Percentiles rank a stretch among this genome's conserved stretches.
Conservation (phyloP, 2,888 invertebrate species). For the Cheilosia variabilis region DNA sequence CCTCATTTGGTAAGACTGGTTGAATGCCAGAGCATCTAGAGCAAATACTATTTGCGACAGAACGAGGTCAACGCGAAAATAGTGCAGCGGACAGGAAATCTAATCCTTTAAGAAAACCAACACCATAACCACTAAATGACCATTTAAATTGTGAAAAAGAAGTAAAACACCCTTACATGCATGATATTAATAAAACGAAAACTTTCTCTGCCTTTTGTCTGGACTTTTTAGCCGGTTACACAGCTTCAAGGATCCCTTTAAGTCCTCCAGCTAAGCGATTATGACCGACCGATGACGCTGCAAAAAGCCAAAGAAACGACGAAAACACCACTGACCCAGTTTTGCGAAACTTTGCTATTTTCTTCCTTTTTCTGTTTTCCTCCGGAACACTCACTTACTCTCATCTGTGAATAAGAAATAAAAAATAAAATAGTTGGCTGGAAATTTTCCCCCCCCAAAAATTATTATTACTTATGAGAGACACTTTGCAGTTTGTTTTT, state of each 20-base stretch:
- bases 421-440: slow-evolving; percentile 10
- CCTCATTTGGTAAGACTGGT: too few species aligned
- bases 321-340: slow-evolving; percentile 47
- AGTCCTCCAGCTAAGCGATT: slow-evolving; percentile 14
- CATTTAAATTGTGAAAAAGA: too few species aligned
- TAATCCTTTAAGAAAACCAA: too few species aligned
- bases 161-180: too few species aligned
- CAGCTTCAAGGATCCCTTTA: slow-evolving; percentile 4
- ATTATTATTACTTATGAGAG: slow-evolving; percentile 36
- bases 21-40: too few species aligned
- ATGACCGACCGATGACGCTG: slow-evolving; percentile 14
- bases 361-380: background rate
- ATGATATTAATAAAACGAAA: background rate
- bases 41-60: too few species aligned
- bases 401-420: background rate
- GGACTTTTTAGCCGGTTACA: background rate
- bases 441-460: slow-evolving; percentile 27
- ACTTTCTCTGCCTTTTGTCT: background rate
- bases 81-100: too few species aligned
- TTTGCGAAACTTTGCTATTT: slow-evolving; percentile 1
- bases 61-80: too few species aligned
- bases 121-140: too few species aligned
- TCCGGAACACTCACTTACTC: slow-evolving; percentile 1
- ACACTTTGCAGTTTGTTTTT: slow-evolving; percentile 48
- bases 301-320: slow-evolving; percentile 17